These are phyloP conservation scores for Miichthys miiuy DNA, from an alignment of 2,797 vertebrate species.

Conservation along the genomic window DNA sequence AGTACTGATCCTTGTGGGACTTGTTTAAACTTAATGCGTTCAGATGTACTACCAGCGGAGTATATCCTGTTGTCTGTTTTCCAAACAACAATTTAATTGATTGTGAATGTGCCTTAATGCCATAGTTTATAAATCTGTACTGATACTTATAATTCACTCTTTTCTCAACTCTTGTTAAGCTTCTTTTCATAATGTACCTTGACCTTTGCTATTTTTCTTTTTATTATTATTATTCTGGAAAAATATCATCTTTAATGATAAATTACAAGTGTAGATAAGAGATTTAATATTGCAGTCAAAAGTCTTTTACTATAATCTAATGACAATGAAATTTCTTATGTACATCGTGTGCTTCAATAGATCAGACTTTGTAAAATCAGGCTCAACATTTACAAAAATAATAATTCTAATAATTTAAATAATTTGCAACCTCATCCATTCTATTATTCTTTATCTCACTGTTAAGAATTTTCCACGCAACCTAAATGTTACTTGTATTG, in stretches of 20 bases:
- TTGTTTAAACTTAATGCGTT: neutral
- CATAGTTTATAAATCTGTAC: neutral
- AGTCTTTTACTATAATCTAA: neutral
- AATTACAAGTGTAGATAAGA: neutral
- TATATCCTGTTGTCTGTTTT: neutral
- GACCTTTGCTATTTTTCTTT: neutral
- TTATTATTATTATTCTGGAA: neutral
- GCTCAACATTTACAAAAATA: neutral
- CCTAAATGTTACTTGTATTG: neutral
- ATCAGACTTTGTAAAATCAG: neutral
- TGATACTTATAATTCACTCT: neutral
- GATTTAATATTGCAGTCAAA: neutral
- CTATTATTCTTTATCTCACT: conserved; percentile 13
- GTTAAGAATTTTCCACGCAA: neutral
- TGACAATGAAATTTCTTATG: neutral
- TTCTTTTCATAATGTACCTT: neutral
- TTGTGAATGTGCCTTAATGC: neutral
- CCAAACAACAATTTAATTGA: neutral
- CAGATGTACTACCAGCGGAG: neutral
- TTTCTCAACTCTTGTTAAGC: neutral
- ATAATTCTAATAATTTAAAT: neutral
- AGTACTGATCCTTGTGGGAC: neutral
- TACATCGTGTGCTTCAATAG: neutral
- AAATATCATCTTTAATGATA: neutral
- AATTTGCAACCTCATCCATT: neutral